phyloP scores from a whole-genome alignment of 2,888 invertebrate species.

The Drosophila pseudotalamancana region DNA sequence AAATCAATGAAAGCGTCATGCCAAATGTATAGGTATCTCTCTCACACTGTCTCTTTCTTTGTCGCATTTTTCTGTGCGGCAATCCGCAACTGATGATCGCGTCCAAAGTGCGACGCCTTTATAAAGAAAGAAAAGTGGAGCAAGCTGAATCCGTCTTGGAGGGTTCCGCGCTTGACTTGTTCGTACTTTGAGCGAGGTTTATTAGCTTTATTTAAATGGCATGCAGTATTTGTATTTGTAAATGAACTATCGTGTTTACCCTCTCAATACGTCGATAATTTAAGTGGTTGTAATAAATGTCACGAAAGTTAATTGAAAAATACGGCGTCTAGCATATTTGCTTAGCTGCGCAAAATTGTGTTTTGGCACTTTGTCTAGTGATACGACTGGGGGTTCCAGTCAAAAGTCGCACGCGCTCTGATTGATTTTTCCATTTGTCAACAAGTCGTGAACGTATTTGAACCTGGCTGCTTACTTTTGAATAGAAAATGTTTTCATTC shows the following conservation, averaged over 20 bases:
- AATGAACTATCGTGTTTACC: conserved; percentile 1
- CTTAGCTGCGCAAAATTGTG: conserved; percentile 3
- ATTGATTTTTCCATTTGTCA: conserved; percentile 16
- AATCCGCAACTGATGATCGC: conserved; percentile 59
- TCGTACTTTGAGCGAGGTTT: conserved; percentile 15
- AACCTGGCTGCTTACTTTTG: conserved; percentile 23
- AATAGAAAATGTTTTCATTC: conserved; percentile 34
- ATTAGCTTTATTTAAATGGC: conserved; percentile 12
- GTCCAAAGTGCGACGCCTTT: conserved; percentile 60
- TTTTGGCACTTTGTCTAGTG: neutral
- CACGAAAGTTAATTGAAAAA: neutral
- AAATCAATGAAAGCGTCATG: conserved; percentile 25
- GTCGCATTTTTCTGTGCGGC: neutral
- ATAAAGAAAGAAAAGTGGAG: conserved; percentile 40
- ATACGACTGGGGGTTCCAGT: no score
- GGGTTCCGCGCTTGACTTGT: conserved; percentile 20
- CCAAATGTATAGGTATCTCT: neutral
- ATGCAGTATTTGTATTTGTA: conserved; percentile 9
- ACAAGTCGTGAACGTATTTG: conserved; percentile 32
- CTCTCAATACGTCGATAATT: neutral
- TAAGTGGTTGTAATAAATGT: neutral
- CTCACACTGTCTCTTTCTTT: no score
- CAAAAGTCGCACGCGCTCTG: conserved; percentile 33
- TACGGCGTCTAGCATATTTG: neutral
- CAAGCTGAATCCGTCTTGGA: conserved; percentile 25